Base-by-base conservation (phyloP, 92 coral and sea anemone genomes). In the Muricea muricata region DNA sequence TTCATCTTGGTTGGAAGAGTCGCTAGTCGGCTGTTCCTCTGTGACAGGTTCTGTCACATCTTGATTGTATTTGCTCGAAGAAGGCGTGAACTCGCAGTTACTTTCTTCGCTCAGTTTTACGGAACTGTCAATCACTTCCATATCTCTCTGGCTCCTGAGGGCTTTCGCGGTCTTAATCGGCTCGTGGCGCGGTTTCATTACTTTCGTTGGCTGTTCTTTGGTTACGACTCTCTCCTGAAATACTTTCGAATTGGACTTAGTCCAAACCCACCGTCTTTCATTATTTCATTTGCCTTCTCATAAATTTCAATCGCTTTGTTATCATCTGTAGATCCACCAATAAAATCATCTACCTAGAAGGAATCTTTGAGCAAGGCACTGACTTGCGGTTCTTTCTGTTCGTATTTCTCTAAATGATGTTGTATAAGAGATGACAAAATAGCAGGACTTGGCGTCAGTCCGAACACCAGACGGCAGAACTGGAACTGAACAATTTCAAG, bases 391-490 rank as follows among this genome's bases (percentile, higher is more conserved):
- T 65, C 72, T 65, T 65, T 31, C 34, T 65, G 32, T 65, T 55
- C 28, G 24, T 55, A 14, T 15, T 13, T 13, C 26, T 65, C 72
- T 31, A 65, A 65, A 65, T 65, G 72, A 65, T 28, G 72, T 34
- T 65, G 72, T 21, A 65, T 65, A 31, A 65, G 30, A 9, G 72
- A 65, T 29, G 72, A 20, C 31, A 65, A 31, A 65, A 65, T 65
- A 29, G 72, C 72, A 1, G 72, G 72, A 29, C 72, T 65, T n/a
- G 72, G 72, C 17, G 72, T 65, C 2, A 65, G 72, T n/a, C 72
- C 72, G 31, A 65, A 65, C 34, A 65, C 72, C 17, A 65, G 72
- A 9, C 72, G 32, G 31, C 72, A 65, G 26, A 65, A 65, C 72
- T 65, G 72, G 26, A n/a, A 65, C 6, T 65, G 30, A 14, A 65